Percentiles rank a stretch among this genome's conserved stretches.
Conservation (phyloP, 2,888 invertebrate genomes). For the Lasioglossum lativentre region DNA sequence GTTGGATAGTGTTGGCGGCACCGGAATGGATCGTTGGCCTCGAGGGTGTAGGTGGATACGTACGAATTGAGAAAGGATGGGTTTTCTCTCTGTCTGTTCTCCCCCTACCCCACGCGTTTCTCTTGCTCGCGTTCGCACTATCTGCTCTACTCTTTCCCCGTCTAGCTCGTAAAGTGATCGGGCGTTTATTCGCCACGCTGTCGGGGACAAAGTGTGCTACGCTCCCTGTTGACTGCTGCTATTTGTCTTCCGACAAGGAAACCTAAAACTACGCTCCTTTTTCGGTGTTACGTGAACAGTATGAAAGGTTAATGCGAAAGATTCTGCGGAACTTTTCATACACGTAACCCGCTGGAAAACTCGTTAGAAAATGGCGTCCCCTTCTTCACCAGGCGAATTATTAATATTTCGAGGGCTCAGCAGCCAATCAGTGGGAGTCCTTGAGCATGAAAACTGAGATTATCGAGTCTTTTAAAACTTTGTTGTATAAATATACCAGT, state of each 20-base stretch:
- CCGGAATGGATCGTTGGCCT: constrained; percentile 74
- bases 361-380: background rate
- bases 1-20: constrained; percentile 74
- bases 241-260: constrained; percentile 78
- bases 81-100: constrained; percentile 54
- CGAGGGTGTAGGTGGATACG: constrained; percentile 73
- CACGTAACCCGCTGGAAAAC: background rate
- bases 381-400: background rate
- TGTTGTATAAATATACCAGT: background rate
- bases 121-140: constrained; percentile 58
- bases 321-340: constrained; percentile 31
- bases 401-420: background rate
- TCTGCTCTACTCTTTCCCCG: constrained; percentile 65
- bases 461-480: background rate
- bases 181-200: constrained; percentile 77
- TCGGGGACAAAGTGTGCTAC: constrained; percentile 80
- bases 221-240: constrained; percentile 75
- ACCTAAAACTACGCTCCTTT: constrained; percentile 76
- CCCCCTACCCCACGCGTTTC: constrained; percentile 21
- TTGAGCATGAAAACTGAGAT: background rate
- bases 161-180: constrained; percentile 76
- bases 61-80: constrained; percentile 74
- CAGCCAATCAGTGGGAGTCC: background rate
- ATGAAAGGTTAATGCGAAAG: constrained; percentile 71
- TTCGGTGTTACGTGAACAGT: constrained; percentile 68